phyloP scores from a whole-genome alignment of 2,888 invertebrate genomes.

The Onchidella celtica region DNA sequence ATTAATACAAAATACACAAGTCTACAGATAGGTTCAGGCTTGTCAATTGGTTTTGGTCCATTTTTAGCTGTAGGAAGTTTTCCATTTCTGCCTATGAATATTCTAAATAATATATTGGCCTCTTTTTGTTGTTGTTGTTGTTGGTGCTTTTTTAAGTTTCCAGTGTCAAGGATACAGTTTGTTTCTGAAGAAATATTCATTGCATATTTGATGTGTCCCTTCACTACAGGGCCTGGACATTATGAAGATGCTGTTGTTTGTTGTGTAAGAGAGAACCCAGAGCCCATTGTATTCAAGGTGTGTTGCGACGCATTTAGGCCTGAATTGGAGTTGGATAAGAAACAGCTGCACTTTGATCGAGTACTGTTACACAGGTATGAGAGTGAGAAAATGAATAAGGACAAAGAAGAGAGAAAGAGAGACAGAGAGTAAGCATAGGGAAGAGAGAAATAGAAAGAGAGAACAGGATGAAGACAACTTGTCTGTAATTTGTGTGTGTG shows the following conservation, averaged over 20 bases:
- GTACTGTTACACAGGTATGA: conserved; percentile 79
- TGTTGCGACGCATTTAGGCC: conserved; percentile 78
- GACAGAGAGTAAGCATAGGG: background rate
- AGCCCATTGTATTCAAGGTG: conserved; percentile 79
- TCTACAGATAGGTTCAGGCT: too few species aligned
- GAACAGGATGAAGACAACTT: too few species aligned
- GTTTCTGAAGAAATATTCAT: background rate
- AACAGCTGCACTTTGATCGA: conserved; percentile 79
- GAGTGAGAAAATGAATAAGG: background rate
- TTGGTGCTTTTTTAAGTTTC: too few species aligned
- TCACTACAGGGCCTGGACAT: conserved; percentile 68
- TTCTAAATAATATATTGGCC: too few species aligned
- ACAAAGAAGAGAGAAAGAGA: background rate
- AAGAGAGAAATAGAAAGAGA: background rate
- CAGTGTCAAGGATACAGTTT: too few species aligned
- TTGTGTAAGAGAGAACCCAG: conserved; percentile 80
- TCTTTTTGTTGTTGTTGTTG: too few species aligned
- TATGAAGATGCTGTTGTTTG: conserved; percentile 79
- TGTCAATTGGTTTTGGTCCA: too few species aligned
- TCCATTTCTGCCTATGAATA: too few species aligned
- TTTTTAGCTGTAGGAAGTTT: too few species aligned
- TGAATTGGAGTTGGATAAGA: conserved; percentile 79
- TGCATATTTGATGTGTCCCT: too few species aligned
- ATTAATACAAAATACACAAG: too few species aligned
- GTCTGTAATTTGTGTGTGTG: too few species aligned